phyloP scores from a whole-genome alignment of 2,797 vertebrate genomes.

The Triplophysa bombifrons region DNA sequence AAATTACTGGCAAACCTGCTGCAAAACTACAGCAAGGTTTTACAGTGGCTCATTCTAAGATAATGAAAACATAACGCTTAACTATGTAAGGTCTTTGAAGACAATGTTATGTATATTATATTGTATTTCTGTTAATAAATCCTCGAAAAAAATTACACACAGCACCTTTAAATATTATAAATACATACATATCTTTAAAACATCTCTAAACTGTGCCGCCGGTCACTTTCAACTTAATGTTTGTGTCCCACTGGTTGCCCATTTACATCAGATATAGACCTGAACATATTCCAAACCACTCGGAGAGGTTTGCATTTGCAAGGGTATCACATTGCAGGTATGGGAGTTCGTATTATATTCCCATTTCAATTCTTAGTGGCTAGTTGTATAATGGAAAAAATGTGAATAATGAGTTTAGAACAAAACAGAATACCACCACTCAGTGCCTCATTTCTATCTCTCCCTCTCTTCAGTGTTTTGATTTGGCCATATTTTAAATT shows the following conservation, averaged over 20 bases:
- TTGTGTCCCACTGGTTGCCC: not conserved
- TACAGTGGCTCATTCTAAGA: too few relatives aligned
- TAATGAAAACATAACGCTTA: too few relatives aligned
- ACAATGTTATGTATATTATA: too few relatives aligned
- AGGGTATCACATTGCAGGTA: constrained; percentile 5
- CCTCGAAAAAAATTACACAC: too few relatives aligned
- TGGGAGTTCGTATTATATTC: not conserved
- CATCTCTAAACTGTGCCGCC: not conserved
- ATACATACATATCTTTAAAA: not conserved
- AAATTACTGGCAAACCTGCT: too few relatives aligned
- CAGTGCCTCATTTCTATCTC: not conserved
- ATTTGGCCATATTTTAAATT: not conserved
- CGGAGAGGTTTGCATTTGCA: not conserved
- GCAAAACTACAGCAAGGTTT: too few relatives aligned
- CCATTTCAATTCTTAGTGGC: not conserved
- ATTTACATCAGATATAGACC: not conserved
- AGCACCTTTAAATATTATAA: not conserved
- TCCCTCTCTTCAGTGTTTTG: not conserved
- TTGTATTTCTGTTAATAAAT: too few relatives aligned
- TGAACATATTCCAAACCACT: not conserved
- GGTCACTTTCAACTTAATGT: not conserved
- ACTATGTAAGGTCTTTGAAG: too few relatives aligned
- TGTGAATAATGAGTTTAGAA: not conserved
- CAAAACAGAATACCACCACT: too few relatives aligned
- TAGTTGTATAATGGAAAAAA: not conserved